Evolutionary conservation across 1,140 invertebrate species (phyloP), one percentile per base, ranked within the genome.

Genomic region (Phymastichus coffea): DNA sequence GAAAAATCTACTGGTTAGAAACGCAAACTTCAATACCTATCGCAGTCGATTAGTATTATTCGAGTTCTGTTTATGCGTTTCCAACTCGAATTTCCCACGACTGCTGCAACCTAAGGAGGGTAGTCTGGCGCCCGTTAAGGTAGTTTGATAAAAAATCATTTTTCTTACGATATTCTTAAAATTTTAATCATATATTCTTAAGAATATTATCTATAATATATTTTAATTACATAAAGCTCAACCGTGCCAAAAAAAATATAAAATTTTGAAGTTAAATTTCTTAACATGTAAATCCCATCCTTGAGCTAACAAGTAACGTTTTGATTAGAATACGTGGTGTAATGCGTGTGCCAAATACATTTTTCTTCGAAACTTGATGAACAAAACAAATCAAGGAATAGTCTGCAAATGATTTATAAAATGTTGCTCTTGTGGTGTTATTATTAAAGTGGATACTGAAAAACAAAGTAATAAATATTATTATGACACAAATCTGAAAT

Each of bases 291-390:
- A 33, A 33, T 14, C 30, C 30, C 6, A 33, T 14, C 30, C 14
- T 14, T 33, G 14, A 33, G 30, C 14, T n/a, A n/a, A n/a, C n/a
- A n/a, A n/a, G n/a, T n/a, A n/a, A n/a, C n/a, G n/a, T n/a, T n/a
- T n/a, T n/a, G n/a, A n/a, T n/a, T n/a, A 47, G 23, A 23, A 47
- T 47, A 7, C 23, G 15, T 47, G 44, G 44, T 47, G 44, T 23
- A 22, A 47, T 23, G n/a, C 10, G 15, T 47, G 44, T 23, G 14
- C 12, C 8, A 20, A 17, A 3, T 3, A n/a, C 6, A 4, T 47
- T 4, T 47, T 22, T 22, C 20, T 22, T 17, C 44, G 44, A 10
- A 7, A 47, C 23, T 10, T 47, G 20, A 15, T 20, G n/a, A 22
- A 20, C 15, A 20, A 47, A 23, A 25, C 15, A 22, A 4, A 9